These are phyloP conservation scores for Alauda arvensis DNA, from an alignment of 2,797 vertebrate genomes.

Conservation along the genomic window DNA sequence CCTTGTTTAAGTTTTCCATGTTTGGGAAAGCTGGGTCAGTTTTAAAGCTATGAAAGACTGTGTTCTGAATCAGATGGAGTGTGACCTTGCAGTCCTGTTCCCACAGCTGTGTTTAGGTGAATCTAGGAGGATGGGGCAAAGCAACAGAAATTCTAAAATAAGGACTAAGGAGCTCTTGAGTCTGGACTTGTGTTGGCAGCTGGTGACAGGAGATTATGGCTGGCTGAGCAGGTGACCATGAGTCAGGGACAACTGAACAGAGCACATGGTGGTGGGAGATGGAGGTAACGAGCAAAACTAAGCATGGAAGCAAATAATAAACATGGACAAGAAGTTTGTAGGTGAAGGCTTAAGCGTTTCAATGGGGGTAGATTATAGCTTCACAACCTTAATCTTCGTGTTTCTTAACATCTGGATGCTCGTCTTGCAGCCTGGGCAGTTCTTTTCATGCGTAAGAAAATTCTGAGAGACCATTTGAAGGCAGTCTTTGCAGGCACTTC, in stretches of 20 bases:
- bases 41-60: not conserved
- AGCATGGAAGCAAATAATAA: not conserved
- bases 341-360: not conserved
- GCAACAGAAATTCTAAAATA: not conserved
- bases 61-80: not conserved
- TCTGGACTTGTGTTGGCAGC: not conserved
- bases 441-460: not conserved
- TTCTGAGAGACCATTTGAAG: not conserved
- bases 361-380: not conserved
- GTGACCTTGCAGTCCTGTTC: not conserved
- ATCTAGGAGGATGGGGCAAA: not conserved
- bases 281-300: not conserved
- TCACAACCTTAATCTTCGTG: not conserved
- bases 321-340: not conserved
- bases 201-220: not conserved
- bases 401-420: not conserved
- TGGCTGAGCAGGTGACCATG: not conserved
- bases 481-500: not conserved
- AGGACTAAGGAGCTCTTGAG: not conserved
- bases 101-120: not conserved
- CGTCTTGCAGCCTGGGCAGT: not conserved
- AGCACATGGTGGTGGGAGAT: not conserved
- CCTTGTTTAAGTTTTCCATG: not conserved
- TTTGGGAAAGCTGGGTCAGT: not conserved
- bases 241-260: not conserved